These are phyloP conservation scores for Drosophila auraria DNA, from an alignment of 1,140 invertebrate genomes.

Conservation along the genomic window DNA sequence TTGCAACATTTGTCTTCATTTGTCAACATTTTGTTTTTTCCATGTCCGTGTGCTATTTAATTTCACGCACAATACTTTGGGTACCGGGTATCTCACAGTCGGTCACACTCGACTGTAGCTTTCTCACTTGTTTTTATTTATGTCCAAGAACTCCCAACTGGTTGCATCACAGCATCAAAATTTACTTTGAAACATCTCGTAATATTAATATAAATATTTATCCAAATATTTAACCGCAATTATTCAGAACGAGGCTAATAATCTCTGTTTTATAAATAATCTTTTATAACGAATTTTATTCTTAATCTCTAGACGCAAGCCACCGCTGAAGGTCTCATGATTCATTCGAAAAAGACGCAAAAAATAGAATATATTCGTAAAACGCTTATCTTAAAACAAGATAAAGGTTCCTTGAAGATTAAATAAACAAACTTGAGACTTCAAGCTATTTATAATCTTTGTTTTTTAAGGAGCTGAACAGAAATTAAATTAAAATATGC, in stretches of 20 bases:
- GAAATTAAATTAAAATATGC: constrained; percentile 9
- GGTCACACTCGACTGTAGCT: too few species aligned
- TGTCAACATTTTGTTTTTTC: too few species aligned
- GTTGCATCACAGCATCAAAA: not conserved
- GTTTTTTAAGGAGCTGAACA: not conserved
- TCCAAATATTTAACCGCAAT: not conserved
- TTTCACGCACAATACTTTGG: too few species aligned
- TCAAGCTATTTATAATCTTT: not conserved
- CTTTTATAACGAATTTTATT: not conserved
- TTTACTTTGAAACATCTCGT: not conserved
- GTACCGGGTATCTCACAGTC: too few species aligned
- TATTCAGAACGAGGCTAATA: not conserved
- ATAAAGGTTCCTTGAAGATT: constrained; percentile 2
- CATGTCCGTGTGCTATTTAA: too few species aligned
- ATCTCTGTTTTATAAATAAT: not conserved
- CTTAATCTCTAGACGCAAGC: not conserved
- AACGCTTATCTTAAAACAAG: constrained; percentile 1
- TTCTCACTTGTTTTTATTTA: too few species aligned
- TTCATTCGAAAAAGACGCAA: not conserved
- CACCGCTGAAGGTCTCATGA: not conserved
- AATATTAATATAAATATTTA: not conserved
- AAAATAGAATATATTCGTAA: not conserved
- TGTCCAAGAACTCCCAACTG: not conserved
- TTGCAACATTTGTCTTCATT: too few species aligned
- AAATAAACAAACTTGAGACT: not conserved